These are phyloP conservation scores for Micrastur ruficollis DNA, from an alignment of 2,797 vertebrate genomes.

Conservation along the genomic window DNA sequence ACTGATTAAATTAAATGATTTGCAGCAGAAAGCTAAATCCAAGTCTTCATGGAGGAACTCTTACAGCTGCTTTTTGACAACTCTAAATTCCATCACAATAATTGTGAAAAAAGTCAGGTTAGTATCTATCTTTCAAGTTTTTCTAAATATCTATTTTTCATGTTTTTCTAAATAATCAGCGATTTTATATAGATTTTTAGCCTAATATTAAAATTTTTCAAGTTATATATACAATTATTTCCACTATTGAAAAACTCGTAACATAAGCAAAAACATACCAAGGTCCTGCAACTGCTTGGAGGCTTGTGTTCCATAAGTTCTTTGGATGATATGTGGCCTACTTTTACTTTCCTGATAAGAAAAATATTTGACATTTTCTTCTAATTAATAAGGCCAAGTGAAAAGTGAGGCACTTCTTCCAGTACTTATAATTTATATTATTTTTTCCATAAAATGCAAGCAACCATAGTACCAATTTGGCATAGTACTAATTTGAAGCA, in stretches of 20 bases:
- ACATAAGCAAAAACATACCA: slow-evolving; percentile 67
- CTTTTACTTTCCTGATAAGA: slow-evolving; percentile 83
- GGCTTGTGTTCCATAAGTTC: slow-evolving; percentile 72
- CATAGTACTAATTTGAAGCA: background rate
- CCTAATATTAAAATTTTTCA: background rate
- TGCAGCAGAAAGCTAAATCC: background rate
- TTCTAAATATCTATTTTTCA: background rate
- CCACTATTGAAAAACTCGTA: background rate
- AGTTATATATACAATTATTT: background rate
- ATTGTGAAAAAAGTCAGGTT: background rate
- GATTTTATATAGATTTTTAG: background rate
- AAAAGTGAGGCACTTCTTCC: background rate
- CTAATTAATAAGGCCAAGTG: background rate
- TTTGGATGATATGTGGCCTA: slow-evolving; percentile 85
- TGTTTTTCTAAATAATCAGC: background rate
- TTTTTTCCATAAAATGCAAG: background rate
- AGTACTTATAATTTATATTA: background rate
- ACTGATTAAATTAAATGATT: background rate
- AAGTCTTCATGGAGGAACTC: background rate
- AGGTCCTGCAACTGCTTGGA: slow-evolving; percentile 65
- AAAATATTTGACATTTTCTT: background rate
- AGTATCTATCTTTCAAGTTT: background rate
- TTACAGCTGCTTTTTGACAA: background rate
- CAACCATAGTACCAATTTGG: background rate
- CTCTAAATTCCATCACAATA: background rate